Evolutionary conservation across 2,113 vertebrate genomes (phyloP), one percentile per base, ranked within the genome.

Genomic region (Phyllopteryx taeniolatus): DNA sequence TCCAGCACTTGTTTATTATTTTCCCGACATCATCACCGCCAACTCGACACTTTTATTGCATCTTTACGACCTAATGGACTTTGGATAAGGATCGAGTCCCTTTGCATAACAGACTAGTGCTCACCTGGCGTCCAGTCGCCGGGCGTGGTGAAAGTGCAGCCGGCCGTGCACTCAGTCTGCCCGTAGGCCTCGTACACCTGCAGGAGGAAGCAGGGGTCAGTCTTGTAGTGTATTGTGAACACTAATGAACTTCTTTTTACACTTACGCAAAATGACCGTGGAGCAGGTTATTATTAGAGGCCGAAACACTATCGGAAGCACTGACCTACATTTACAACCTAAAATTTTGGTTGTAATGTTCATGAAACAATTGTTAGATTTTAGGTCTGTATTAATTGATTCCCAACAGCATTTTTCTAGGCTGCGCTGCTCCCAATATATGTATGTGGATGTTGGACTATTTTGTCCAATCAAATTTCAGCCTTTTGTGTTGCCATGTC

Each of bases 181-280:
- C 98, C 97, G 0, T 98, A 99, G 1, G 97, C 98, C 90, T 99
- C 98, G 49, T 99, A 99, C 59, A 99, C 95, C 98, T 99, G 83
- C 15, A 72, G 43, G 64, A 5, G 35, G 17, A 9, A 63, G 8
- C 10, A 20, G 9, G 35, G 19, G 19, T 63, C 61, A 63, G 19
- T 43, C 12, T 13, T 13, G 22, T 12, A 33, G 3, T 31, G 9
- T 27, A 17, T 35, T 60, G 6, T 39, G 35, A 39, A 39, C 35
- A 39, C 35, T 14, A 22, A 12, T 27, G 9, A n/a, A 19, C 22
- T 59, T 31, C 4, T 60, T 60, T 27, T 60, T 33, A 15, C 17
- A 51, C 17, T 19, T 51, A 4, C 19, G 19, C 5, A 51, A 51
- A 19, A 51, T 60, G 57, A 60, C 5, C 1, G 11, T 31, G 4